Evolutionary conservation across 35 echinoderm and acorn worm species (phyloP).

Genomic region (Apostichopus japonicus): DNA sequence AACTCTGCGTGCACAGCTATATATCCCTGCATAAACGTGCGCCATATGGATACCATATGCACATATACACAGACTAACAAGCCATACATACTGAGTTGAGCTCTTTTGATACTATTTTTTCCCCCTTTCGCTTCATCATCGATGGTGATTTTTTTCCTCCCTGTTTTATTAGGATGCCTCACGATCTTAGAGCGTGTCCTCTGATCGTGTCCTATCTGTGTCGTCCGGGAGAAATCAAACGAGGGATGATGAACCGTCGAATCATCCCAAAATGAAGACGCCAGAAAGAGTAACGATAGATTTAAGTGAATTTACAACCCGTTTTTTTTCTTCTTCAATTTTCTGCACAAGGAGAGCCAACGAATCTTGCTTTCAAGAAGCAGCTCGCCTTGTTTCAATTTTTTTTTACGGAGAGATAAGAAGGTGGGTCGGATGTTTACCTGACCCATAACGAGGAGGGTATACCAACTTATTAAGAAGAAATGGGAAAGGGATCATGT

Average conservation of each 20-base stretch:
- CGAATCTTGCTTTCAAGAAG: too few relatives aligned
- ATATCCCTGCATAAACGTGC: background rate
- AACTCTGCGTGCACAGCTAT: too few relatives aligned
- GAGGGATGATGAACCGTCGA: background rate
- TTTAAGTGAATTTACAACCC: background rate
- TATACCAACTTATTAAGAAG: background rate
- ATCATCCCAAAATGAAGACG: background rate
- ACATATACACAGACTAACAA: background rate
- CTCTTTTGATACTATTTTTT: too few relatives aligned
- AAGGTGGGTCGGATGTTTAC: background rate
- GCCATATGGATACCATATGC: conserved; percentile 12
- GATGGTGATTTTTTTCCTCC: background rate
- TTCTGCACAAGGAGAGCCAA: too few relatives aligned
- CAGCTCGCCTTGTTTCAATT: background rate
- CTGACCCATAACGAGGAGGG: background rate
- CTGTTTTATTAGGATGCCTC: too few relatives aligned
- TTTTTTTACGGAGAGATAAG: background rate
- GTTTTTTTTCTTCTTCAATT: background rate
- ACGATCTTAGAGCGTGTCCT: background rate
- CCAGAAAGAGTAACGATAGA: background rate
- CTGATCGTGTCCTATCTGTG: background rate
- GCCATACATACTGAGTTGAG: too few relatives aligned
- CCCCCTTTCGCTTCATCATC: background rate
- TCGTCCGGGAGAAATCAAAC: background rate
- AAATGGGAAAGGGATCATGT: background rate